These are phyloP conservation scores for Enteromius paludinosus DNA, from an alignment of 2,797 vertebrate species.

Conservation along the genomic window DNA sequence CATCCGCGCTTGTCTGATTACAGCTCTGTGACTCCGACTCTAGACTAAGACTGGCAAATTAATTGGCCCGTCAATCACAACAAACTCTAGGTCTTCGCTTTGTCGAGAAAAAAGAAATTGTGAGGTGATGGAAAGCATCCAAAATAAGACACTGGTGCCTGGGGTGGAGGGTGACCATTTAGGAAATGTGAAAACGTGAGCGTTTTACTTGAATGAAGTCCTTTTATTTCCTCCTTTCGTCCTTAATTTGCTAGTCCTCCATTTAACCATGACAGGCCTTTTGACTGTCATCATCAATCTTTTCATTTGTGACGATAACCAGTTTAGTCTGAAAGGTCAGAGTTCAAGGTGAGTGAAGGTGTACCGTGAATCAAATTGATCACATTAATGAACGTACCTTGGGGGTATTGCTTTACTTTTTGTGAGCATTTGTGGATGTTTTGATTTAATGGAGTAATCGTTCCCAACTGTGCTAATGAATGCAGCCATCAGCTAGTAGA, in stretches of 20 bases:
- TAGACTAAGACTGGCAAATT: conserved; percentile 63
- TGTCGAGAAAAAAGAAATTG: conserved; percentile 20
- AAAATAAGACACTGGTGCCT: conserved; percentile 25
- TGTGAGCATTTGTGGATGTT: conserved; percentile 14
- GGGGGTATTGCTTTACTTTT: conserved; percentile 25
- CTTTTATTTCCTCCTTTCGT: background rate
- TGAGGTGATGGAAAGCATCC: conserved; percentile 29
- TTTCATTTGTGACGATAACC: conserved; percentile 21
- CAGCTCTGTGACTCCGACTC: conserved; percentile 46
- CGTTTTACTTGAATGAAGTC: background rate
- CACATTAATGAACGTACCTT: conserved; percentile 20
- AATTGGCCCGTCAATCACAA: conserved; percentile 65
- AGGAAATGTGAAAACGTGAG: conserved; percentile 23
- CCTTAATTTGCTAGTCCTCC: background rate
- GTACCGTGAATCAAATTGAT: conserved; percentile 36
- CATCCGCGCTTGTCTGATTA: conserved; percentile 59
- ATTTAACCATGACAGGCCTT: conserved; percentile 22
- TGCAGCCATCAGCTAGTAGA: conserved; percentile 45
- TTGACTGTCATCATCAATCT: conserved; percentile 36
- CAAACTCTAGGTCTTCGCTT: conserved; percentile 54
- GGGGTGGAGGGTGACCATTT: conserved; percentile 48
- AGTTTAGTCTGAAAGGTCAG: conserved; percentile 25
- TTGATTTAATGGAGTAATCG: conserved; percentile 54
- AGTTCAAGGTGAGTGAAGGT: conserved; percentile 38
- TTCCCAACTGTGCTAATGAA: conserved; percentile 52